Evolutionary conservation across 2,797 vertebrate species (phyloP), one percentile per base, ranked within the genome.

Genomic region (Psittacula derbiana): DNA sequence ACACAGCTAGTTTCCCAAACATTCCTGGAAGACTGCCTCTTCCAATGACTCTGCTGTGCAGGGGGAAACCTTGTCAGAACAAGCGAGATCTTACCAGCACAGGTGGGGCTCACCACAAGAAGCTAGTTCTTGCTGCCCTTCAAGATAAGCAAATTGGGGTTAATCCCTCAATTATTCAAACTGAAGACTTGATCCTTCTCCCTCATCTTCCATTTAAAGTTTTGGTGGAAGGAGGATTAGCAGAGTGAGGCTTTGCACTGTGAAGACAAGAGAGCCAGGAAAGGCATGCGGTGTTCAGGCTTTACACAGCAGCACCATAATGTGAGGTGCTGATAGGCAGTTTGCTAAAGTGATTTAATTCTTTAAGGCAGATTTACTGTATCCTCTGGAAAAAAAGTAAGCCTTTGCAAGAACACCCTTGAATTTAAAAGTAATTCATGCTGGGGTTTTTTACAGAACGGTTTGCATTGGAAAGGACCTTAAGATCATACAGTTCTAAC

Each of bases 251-350:
- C 50, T 92, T 81, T 65, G n/a, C 43, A 17, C 53, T 28, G 16
- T 11, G 14, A 33, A 69, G 40, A 31, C 41, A 53, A 28, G n/a
- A 69, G 30, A 84, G 80, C 16, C 69, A 66, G 36, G 24, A 61
- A 23, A 80, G 41, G 25, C 16, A 30, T 0, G 0, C 1, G 1
- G 50, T 2, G 0, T 16, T 21, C 12, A 13, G 46, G 65, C 17
- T 46, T 33, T 7, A 24, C 25, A 7, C 38, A 49, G 65, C 52
- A 67, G 65, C 28, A 31, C 4, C 4, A 2, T 0, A 28, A 49
- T 0, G 3, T 8, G 28, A 69, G 21, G 49, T 6, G 12, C 21
- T 0, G 0, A 66, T 4, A 85, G 24, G 41, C 1, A 0, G 14
- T 50, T 30, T 61, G 44, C 60, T 43, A 24, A 86, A 88, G 79